These are phyloP conservation scores for Hiodon tergisus DNA, from an alignment of 2,113 vertebrate genomes.

Conservation along the genomic window DNA sequence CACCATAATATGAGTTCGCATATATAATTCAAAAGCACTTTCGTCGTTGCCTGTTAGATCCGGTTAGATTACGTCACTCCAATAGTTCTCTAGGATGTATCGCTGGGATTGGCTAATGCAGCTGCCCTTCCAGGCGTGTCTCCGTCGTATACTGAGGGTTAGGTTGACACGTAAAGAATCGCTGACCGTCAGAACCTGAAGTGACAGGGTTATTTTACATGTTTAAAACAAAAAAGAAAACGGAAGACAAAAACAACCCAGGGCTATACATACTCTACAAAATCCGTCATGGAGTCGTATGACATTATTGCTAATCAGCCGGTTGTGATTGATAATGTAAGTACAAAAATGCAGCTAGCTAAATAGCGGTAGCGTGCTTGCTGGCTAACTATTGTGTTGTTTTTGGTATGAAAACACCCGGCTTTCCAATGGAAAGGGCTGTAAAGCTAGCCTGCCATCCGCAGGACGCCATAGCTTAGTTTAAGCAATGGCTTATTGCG, in stretches of 20 bases:
- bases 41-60: not conserved
- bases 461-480: not conserved
- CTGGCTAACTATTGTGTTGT: conserved; percentile 4
- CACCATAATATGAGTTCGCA: too few relatives aligned
- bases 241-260: conserved; percentile 7
- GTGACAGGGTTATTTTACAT: conserved; percentile 13
- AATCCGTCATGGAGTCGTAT: conserved; percentile 75
- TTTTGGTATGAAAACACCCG: not conserved
- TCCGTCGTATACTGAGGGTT: not conserved
- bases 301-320: conserved; percentile 84
- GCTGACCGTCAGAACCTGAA: not conserved
- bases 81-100: not conserved
- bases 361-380: not conserved
- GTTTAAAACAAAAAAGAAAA: conserved; percentile 13
- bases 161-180: not conserved
- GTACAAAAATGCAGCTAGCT: conserved; percentile 40
- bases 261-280: conserved; percentile 22
- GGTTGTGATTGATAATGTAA: conserved; percentile 84
- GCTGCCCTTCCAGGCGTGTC: not conserved
- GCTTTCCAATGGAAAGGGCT: not conserved
- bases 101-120: not conserved
- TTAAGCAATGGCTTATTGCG: not conserved
- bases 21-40: too few relatives aligned
- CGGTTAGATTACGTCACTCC: not conserved
- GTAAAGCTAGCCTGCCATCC: not conserved